Conservation (phyloP, 2,113 vertebrate genomes). For the Mohoua ochrocephala region DNA sequence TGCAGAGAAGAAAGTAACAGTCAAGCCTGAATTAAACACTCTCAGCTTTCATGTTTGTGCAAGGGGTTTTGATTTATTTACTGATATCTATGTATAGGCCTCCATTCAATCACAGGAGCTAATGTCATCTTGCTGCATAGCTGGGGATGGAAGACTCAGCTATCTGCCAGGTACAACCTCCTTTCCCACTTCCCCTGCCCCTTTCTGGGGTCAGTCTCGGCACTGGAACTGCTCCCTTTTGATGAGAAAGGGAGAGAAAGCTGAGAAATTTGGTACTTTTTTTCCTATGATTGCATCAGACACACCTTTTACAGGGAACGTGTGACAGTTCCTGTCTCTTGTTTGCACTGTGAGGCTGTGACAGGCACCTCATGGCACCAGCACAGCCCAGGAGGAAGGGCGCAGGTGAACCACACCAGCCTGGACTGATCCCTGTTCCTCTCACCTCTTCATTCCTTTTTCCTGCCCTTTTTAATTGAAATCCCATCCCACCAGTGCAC, state of each 20-base stretch:
- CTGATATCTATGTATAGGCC: not conserved
- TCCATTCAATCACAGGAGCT: not conserved
- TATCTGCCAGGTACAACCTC: not conserved
- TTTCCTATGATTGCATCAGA: not conserved
- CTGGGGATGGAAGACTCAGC: not conserved
- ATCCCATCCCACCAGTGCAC: not conserved
- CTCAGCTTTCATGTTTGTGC: not conserved
- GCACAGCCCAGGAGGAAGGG: accelerated
- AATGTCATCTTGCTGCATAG: not conserved
- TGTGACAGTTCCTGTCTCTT: not conserved
- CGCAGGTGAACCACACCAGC: not conserved
- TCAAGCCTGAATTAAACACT: not conserved
- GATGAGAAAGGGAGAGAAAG: too few relatives aligned
- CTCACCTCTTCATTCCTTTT: not conserved
- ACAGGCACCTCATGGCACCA: not conserved
- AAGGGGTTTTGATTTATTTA: not conserved
- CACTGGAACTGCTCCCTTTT: not conserved
- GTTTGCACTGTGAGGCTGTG: not conserved
- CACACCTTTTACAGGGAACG: not conserved
- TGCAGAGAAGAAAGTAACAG: not conserved
- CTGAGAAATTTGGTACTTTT: not conserved
- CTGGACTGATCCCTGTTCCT: not conserved
- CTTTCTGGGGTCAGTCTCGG: not conserved
- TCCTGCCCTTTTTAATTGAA: not conserved
- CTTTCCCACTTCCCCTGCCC: not conserved